These are phyloP conservation scores for Andrena cerasifolii DNA, from an alignment of 1,140 invertebrate species.

Conservation along the genomic window DNA sequence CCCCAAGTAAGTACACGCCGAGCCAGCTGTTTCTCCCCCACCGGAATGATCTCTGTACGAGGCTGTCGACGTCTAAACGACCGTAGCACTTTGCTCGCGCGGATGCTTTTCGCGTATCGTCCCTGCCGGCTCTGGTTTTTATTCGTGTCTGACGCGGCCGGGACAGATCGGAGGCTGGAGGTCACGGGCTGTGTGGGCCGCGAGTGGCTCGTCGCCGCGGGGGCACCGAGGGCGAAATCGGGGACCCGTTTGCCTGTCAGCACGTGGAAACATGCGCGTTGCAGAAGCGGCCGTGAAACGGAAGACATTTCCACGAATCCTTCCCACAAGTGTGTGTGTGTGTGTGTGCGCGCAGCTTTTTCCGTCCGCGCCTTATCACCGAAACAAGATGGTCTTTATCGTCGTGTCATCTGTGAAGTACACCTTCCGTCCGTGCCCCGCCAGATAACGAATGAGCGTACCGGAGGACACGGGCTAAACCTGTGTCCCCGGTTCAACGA, in stretches of 20 bases:
- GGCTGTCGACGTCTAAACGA: slow-evolving; percentile 48
- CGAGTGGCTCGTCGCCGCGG: not conserved
- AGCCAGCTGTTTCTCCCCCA: slow-evolving; percentile 4
- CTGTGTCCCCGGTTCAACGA: not conserved
- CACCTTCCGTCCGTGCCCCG: slow-evolving; percentile 26
- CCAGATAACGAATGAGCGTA: slow-evolving; percentile 46
- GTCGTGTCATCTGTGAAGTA: slow-evolving; percentile 22
- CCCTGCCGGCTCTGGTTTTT: slow-evolving; percentile 10
- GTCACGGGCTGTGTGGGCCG: not conserved
- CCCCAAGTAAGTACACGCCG: not conserved
- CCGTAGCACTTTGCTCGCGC: slow-evolving; percentile 38
- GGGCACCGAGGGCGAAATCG: slow-evolving; percentile 4
- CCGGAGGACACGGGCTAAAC: slow-evolving; percentile 7
- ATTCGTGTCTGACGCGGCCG: not conserved
- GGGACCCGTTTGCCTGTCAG: slow-evolving; percentile 53
- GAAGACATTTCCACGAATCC: slow-evolving; percentile 49
- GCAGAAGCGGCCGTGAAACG: slow-evolving; percentile 20
- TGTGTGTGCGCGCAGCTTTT: not conserved
- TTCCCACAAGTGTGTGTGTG: slow-evolving; percentile 34
- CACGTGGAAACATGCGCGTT: slow-evolving; percentile 41
- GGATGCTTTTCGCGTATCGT: slow-evolving; percentile 44
- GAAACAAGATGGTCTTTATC: slow-evolving; percentile 43
- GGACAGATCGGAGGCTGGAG: not conserved
- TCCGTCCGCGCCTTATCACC: slow-evolving; percentile 24
- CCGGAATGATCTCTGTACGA: slow-evolving; percentile 6